phyloP scores from a whole-genome alignment of 2,888 invertebrate species.

The Lottia scabra region DNA sequence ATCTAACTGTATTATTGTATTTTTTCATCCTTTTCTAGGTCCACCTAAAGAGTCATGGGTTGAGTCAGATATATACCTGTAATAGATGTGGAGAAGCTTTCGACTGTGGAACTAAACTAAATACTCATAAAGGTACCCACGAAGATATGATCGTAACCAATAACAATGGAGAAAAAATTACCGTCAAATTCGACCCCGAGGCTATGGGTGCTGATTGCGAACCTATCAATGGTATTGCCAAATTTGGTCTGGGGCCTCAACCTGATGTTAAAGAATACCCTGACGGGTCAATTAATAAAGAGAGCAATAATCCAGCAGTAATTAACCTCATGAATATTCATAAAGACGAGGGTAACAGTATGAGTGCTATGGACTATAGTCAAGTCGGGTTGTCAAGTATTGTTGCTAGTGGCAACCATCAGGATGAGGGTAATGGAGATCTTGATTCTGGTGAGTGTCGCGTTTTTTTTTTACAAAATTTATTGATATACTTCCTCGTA shows the following conservation, averaged over 20 bases:
- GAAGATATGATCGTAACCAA: constrained; percentile 34
- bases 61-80: constrained; percentile 47
- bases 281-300: constrained; percentile 14
- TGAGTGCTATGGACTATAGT: neutral
- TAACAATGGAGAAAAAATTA: constrained; percentile 27
- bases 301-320: constrained; percentile 15
- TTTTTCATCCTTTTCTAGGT: constrained; percentile 3
- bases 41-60: constrained; percentile 47
- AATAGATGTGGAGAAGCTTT: constrained; percentile 54
- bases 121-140: constrained; percentile 47
- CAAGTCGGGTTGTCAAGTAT: no score
- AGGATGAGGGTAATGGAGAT: constrained; percentile 22
- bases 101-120: constrained; percentile 47
- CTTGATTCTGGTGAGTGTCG: constrained; percentile 19
- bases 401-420: no score
- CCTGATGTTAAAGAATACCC: constrained; percentile 25
- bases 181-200: constrained; percentile 22
- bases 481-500: no score
- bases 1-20: no score
- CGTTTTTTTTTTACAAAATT: no score
- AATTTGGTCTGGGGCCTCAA: constrained; percentile 45
- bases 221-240: constrained; percentile 41
- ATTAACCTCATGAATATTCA: neutral
- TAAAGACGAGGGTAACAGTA: constrained; percentile 3
- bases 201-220: constrained; percentile 16